Base-by-base conservation (phyloP, 37 sponge, comb jelly and placozoan species). In the Beroe ovata region DNA sequence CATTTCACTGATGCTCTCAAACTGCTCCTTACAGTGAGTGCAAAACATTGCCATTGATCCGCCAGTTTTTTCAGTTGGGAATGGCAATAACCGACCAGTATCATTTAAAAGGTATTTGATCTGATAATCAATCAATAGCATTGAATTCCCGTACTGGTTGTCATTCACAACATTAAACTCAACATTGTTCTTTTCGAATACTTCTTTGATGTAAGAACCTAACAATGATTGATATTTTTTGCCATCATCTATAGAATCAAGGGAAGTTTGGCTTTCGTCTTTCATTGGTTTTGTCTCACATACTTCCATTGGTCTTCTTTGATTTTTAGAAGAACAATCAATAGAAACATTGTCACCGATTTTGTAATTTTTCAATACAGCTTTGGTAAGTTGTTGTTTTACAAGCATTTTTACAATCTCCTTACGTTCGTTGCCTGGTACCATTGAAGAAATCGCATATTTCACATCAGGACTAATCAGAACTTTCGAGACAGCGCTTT, bases 381-480 rank as follows among this genome's bases (percentile, higher is more conserved):
- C 25, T 33, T 66, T 25, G 3, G 69, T 34, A 4, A 66, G 35
- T 33, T 66, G 69, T 29, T 66, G 36, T 30, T 66, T 30, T 6
- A 66, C 30, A 11, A 66, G 14, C 16, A 6, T 1, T 4, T 32
- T 66, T 26, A 66, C 16, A 2, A 66, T 19, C 2, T 30, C 69
- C 29, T 33, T 37, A 26, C 35, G 69, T 34, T 18, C 30, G 16
- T 30, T 30, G 16, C 69, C 69, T 18, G 35, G 32, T 6, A 30
- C 32, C 25, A 66, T 30, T 8, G 69, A 66, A 34, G 84, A 16
- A 21, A 77, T 77, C 16, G 33, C 33, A n/a, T 19, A 26, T 77
- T 77, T 40, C 1, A 77, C 84, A 39, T 77, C 84, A 22, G 84
- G 84, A n/a, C 54, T n/a, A 42, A 3, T 77, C 1, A 77, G 41